Evolutionary conservation across 2,797 vertebrate genomes (phyloP).

Genomic region (Pogoniulus pusillus): DNA sequence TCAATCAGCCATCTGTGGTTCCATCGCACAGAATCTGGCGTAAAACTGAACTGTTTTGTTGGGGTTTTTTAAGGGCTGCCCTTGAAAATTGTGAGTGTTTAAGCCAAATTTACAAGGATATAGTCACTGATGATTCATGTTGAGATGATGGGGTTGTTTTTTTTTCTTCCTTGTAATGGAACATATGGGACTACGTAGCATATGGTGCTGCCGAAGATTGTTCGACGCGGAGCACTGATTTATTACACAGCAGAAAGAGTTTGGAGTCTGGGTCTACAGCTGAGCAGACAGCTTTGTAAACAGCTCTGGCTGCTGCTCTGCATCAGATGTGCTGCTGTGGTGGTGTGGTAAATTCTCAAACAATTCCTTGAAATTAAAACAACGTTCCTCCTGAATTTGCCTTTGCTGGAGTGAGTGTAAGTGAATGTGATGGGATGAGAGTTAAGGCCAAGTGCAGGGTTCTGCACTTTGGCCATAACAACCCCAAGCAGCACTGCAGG

Average conservation of each 20-base stretch:
- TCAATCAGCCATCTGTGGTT: not conserved
- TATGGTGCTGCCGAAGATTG: slow-evolving; percentile 43
- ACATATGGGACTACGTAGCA: slow-evolving; percentile 45
- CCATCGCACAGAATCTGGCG: slow-evolving; percentile 8
- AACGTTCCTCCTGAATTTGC: not conserved
- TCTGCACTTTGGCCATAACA: too few relatives aligned
- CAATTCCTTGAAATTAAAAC: not conserved
- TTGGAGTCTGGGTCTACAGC: not conserved
- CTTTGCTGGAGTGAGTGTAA: not conserved
- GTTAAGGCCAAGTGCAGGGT: too few relatives aligned
- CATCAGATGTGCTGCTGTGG: not conserved
- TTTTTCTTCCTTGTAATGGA: slow-evolving; percentile 60
- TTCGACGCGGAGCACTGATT: not conserved
- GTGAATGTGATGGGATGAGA: too few relatives aligned
- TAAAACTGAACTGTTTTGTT: slow-evolving; percentile 10
- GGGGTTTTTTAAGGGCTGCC: slow-evolving; percentile 51
- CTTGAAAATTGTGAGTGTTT: slow-evolving; percentile 11
- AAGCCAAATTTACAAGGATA: slow-evolving; percentile 66
- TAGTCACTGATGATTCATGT: slow-evolving; percentile 73
- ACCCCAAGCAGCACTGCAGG: too few relatives aligned
- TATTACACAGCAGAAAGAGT: slow-evolving; percentile 48
- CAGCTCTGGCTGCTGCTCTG: slow-evolving; percentile 12
- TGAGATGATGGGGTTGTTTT: slow-evolving; percentile 1
- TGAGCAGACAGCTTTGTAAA: slow-evolving; percentile 37
- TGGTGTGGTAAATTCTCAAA: not conserved